phyloP scores from a whole-genome alignment of 2,888 invertebrate species.

The Leucophenga maculata region DNA sequence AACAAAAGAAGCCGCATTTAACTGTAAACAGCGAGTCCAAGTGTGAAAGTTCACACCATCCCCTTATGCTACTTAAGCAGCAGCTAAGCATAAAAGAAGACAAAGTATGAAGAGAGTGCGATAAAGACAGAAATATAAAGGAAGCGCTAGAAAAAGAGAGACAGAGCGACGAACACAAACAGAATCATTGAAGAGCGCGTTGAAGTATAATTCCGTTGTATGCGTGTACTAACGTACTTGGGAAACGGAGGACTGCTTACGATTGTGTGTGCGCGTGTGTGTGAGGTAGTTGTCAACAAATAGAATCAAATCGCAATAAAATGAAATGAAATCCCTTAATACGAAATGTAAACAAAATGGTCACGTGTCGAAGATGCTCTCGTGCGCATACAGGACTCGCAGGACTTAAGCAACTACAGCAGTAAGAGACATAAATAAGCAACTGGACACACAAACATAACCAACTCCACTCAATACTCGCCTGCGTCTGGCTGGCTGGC shows the following conservation, averaged over 20 bases:
- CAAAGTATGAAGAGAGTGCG: background rate
- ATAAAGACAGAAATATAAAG: slow-evolving; percentile 18
- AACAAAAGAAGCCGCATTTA: no score
- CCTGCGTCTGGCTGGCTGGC: no score
- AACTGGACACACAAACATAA: background rate
- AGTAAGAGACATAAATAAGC: background rate
- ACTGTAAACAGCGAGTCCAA: slow-evolving; percentile 38
- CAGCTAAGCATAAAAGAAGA: background rate
- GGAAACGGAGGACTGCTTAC: no score
- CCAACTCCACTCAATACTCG: background rate
- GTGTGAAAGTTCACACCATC: slow-evolving; percentile 71
- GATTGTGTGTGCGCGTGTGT: slow-evolving; percentile 46
- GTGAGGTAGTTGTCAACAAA: slow-evolving; percentile 44
- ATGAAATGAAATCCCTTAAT: slow-evolving; percentile 66
- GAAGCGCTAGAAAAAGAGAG: slow-evolving; percentile 20
- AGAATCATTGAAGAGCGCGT: slow-evolving; percentile 34
- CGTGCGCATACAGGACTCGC: background rate
- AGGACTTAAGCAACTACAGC: background rate
- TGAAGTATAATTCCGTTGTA: slow-evolving; percentile 42
- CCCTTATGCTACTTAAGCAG: slow-evolving; percentile 34
- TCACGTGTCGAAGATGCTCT: slow-evolving; percentile 60
- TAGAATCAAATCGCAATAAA: slow-evolving; percentile 60
- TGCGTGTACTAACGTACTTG: no score
- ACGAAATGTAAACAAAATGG: slow-evolving; percentile 67
- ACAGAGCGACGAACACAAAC: slow-evolving; percentile 22